Percentiles rank a stretch among this genome's conserved stretches.
These are phyloP conservation scores for Crocallis elinguaria DNA, from an alignment of 2,888 invertebrate genomes.

Conservation along the genomic window DNA sequence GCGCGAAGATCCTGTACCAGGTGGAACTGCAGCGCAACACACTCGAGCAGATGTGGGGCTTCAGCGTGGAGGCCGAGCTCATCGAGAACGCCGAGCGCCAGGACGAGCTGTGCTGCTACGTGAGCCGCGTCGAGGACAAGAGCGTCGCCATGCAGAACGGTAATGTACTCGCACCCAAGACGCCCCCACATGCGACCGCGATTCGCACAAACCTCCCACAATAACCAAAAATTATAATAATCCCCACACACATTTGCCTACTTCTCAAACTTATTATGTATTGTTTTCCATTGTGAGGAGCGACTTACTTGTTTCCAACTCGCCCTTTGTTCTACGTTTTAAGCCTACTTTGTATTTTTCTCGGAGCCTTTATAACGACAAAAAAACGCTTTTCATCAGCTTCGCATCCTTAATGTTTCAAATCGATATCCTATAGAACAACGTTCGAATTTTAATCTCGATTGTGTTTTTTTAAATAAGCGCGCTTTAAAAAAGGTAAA, in stretches of 20 bases:
- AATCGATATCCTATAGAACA: conserved; percentile 34
- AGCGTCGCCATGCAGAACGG: conserved; percentile 98
- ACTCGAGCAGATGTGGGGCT: conserved; percentile 98
- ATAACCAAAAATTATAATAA: conserved; percentile 23
- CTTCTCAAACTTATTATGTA: conserved; percentile 26
- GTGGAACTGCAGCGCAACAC: conserved; percentile 96
- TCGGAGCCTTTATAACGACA: conserved; percentile 23
- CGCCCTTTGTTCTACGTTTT: conserved; percentile 35
- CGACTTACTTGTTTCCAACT: conserved; percentile 30
- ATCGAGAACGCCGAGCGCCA: conserved; percentile 98
- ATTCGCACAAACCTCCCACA: conserved; percentile 16
- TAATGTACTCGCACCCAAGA: conserved; percentile 60
- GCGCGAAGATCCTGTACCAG: conserved; percentile 98
- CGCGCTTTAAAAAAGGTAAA: conserved; percentile 46
- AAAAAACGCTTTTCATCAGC: conserved; percentile 31
- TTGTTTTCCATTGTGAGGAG: conserved; percentile 28
- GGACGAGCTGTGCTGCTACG: conserved; percentile 98
- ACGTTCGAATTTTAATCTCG: conserved; percentile 39
- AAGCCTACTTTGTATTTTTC: conserved; percentile 34
- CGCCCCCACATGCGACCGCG: conserved; percentile 10
- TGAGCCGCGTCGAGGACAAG: conserved; percentile 97
- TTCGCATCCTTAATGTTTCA: conserved; percentile 23
- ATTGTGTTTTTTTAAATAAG: conserved; percentile 41
- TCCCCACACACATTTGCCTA: conserved; percentile 18
- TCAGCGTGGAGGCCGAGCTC: conserved; percentile 98